Evolutionary conservation across 2,797 vertebrate genomes (phyloP).

Genomic region (Sternarchorhynchus goeldii): DNA sequence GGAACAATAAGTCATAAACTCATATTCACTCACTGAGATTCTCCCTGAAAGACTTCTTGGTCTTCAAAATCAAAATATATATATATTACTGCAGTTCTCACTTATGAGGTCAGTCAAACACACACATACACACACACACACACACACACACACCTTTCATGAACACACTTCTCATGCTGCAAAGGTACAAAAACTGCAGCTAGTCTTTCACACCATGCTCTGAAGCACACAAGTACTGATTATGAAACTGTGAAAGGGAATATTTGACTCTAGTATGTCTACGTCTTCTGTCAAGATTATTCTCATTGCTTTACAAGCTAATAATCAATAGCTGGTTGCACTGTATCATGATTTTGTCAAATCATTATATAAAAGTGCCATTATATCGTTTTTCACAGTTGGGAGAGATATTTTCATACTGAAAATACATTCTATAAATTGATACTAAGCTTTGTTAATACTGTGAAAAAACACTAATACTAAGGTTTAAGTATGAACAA

Average conservation of each 20-base stretch:
- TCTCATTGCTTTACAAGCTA: slow-evolving; percentile 14
- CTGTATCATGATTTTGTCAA: background rate
- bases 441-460: too few relatives aligned
- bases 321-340: background rate
- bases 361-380: too few relatives aligned
- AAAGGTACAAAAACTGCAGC: too few relatives aligned
- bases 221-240: background rate
- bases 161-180: background rate
- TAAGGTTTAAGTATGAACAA: too few relatives aligned
- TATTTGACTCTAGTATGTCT: slow-evolving; percentile 31
- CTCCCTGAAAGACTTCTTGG: slow-evolving; percentile 37
- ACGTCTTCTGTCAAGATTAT: slow-evolving; percentile 1
- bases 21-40: slow-evolving; percentile 42
- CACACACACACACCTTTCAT: too few relatives aligned
- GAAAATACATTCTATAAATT: too few relatives aligned
- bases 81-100: slow-evolving; percentile 24
- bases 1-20: slow-evolving; percentile 35
- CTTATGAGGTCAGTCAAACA: slow-evolving; percentile 25
- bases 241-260: background rate
- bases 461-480: too few relatives aligned
- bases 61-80: background rate
- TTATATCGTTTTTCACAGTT: too few relatives aligned
- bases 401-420: too few relatives aligned
- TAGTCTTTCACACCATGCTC: too few relatives aligned
- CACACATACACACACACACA: background rate